Conservation (phyloP, 2,113 vertebrate species). For the Lates calcarifer region DNA sequence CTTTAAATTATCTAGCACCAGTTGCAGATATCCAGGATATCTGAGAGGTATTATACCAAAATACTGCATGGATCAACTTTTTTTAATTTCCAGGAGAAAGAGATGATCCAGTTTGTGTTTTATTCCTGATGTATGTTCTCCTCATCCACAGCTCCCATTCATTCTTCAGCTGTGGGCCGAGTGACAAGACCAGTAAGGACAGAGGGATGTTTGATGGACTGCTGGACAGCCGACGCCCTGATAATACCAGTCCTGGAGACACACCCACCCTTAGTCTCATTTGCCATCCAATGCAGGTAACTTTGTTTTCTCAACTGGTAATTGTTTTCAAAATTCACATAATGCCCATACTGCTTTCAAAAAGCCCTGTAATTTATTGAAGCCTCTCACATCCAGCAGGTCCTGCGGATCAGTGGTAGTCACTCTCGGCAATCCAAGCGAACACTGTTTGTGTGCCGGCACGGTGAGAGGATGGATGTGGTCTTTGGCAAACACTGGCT, state of each 20-base stretch:
- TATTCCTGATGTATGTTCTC: not conserved
- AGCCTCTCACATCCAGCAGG: conserved; percentile 74
- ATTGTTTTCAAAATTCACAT: not conserved
- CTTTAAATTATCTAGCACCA: too few relatives aligned
- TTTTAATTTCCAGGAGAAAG: not conserved
- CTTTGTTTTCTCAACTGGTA: not conserved
- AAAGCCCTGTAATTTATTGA: not conserved
- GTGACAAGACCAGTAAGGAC: conserved; percentile 74
- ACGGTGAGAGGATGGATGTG: conserved; percentile 97
- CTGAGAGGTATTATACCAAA: not conserved
- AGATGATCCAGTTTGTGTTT: not conserved
- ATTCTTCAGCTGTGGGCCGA: conserved; percentile 87
- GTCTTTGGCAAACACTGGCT: conserved; percentile 99
- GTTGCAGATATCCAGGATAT: too few relatives aligned
- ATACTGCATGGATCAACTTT: not conserved
- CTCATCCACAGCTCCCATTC: conserved; percentile 89
- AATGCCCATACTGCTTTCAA: not conserved
- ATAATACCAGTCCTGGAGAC: conserved; percentile 87
- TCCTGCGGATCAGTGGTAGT: conserved; percentile 85
- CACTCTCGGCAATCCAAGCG: conserved; percentile 89
- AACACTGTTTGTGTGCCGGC: conserved; percentile 95
- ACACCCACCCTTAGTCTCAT: conserved; percentile 88
- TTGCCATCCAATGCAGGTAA: conserved; percentile 94
- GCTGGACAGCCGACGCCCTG: conserved; percentile 88
- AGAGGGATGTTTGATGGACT: conserved; percentile 85